Conservation (phyloP, 1,140 invertebrate genomes). For the Proctacanthus coquilletti region DNA sequence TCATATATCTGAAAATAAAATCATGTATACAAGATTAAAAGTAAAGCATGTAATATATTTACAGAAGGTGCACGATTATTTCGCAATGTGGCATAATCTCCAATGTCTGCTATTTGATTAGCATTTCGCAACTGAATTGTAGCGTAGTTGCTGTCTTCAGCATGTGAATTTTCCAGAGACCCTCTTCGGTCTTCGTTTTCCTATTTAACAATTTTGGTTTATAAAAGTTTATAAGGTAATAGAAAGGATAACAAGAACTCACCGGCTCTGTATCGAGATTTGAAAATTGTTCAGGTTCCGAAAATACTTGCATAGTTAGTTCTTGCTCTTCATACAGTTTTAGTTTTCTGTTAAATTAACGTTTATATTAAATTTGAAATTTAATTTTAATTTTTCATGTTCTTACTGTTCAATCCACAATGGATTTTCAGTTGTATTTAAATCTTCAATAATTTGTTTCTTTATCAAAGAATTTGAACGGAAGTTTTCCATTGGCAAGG, state of each 20-base stretch:
- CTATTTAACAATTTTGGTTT: slow-evolving; percentile 2
- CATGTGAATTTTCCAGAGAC: slow-evolving; percentile 31
- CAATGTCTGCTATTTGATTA: slow-evolving; percentile 37
- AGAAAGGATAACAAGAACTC: slow-evolving; percentile 6
- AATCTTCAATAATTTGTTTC: slow-evolving; percentile 64
- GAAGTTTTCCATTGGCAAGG: slow-evolving; percentile 39
- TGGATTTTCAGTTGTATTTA: slow-evolving; percentile 81
- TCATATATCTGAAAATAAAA: slow-evolving; percentile 18
- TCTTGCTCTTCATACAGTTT: slow-evolving; percentile 87
- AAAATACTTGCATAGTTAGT: slow-evolving; percentile 83
- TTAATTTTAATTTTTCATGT: background rate
- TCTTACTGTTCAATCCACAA: slow-evolving; percentile 82
- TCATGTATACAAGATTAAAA: background rate
- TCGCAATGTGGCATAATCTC: slow-evolving; percentile 53
- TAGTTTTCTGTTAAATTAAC: slow-evolving; percentile 44
- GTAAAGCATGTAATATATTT: slow-evolving; percentile 2
- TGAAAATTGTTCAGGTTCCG: slow-evolving; percentile 39
- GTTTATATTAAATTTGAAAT: background rate
- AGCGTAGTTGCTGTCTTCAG: slow-evolving; percentile 66
- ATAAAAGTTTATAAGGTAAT: background rate
- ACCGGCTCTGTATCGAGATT: slow-evolving; percentile 28
- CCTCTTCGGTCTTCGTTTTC: slow-evolving; percentile 21
- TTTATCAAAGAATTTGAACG: slow-evolving; percentile 64
- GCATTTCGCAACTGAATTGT: slow-evolving; percentile 60
- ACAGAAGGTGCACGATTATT: slow-evolving; percentile 27